These are phyloP conservation scores for Melinaea menophilus DNA, from an alignment of 2,888 invertebrate species.

Conservation along the genomic window DNA sequence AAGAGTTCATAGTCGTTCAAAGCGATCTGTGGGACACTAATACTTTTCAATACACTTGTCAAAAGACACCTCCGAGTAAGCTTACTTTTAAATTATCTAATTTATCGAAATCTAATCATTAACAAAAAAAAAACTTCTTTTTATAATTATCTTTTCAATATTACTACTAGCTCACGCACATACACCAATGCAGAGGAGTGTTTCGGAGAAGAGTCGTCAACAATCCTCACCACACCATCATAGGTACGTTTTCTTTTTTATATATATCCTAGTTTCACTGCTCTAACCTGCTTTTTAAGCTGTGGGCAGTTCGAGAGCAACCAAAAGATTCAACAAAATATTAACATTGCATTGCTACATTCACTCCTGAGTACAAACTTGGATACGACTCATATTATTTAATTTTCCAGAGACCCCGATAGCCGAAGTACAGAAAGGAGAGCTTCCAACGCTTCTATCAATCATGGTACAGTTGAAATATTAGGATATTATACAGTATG, in stretches of 20 bases:
- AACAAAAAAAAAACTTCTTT: neutral
- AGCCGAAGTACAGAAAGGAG: slow-evolving; percentile 64
- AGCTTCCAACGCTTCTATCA: slow-evolving; percentile 71
- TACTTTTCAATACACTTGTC: slow-evolving; percentile 77
- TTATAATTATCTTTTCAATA: no score
- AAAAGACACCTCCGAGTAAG: slow-evolving; percentile 63
- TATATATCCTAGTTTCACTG: no score
- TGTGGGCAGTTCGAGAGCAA: no score
- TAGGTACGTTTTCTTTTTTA: slow-evolving; percentile 42
- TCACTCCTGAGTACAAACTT: no score
- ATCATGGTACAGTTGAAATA: slow-evolving; percentile 49
- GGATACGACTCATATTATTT: neutral
- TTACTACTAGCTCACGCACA: slow-evolving; percentile 56
- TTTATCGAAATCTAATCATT: neutral
- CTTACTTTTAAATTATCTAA: slow-evolving; percentile 10
- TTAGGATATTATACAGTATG: no score
- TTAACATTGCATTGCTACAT: no score
- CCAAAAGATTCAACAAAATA: no score
- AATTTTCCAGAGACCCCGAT: slow-evolving; percentile 61
- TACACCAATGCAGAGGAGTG: slow-evolving; percentile 80
- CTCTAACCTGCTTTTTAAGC: no score
- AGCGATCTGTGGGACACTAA: slow-evolving; percentile 83
- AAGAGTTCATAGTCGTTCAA: slow-evolving; percentile 81
- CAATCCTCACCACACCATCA: slow-evolving; percentile 71
- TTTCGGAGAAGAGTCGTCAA: slow-evolving; percentile 80